These are phyloP conservation scores for Podarcis lilfordi DNA, from an alignment of 2,797 vertebrate genomes.

Conservation along the genomic window DNA sequence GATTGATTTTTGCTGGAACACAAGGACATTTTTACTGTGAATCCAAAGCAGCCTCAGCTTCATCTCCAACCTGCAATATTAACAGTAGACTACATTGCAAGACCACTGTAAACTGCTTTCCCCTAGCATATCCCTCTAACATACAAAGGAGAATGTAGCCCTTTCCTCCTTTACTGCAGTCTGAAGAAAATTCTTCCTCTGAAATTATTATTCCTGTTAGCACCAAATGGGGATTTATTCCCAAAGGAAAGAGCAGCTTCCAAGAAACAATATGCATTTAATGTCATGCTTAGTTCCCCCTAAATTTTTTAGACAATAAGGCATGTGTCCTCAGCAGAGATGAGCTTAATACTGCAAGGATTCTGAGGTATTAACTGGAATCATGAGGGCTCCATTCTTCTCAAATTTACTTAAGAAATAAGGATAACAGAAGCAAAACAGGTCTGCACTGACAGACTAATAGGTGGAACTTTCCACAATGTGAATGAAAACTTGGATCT, in stretches of 20 bases:
- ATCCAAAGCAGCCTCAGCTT: too few species aligned
- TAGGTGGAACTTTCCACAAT: conserved; percentile 7
- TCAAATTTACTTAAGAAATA: background rate
- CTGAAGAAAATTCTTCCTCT: background rate
- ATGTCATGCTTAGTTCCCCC: too few species aligned
- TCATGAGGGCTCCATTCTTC: background rate
- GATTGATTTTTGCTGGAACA: too few species aligned
- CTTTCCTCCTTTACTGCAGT: background rate
- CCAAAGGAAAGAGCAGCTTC: background rate
- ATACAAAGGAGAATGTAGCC: too few species aligned
- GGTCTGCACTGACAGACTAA: background rate
- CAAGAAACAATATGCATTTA: background rate
- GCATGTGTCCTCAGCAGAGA: background rate
- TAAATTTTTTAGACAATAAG: background rate
- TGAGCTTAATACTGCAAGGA: background rate
- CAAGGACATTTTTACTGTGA: too few species aligned
- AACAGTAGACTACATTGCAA: too few species aligned
- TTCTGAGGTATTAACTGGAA: background rate
- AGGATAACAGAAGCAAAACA: background rate
- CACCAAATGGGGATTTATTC: background rate
- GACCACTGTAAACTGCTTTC: too few species aligned
- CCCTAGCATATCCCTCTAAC: too few species aligned
- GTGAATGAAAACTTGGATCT: background rate
- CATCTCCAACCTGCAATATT: too few species aligned
- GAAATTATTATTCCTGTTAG: background rate